phyloP scores from a whole-genome alignment of 2,888 invertebrate genomes.

The Thumatha senex region DNA sequence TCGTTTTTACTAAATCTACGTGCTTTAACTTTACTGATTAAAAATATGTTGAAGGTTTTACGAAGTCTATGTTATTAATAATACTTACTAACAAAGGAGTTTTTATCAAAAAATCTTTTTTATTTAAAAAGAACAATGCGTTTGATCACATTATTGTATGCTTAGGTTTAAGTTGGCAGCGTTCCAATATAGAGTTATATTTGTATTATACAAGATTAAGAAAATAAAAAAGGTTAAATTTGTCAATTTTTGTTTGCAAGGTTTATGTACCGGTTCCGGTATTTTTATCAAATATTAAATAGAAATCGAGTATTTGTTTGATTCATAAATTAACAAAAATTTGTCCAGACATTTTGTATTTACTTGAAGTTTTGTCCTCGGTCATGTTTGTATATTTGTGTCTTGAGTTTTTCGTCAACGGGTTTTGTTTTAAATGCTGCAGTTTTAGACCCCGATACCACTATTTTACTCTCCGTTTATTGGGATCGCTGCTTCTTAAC shows the following conservation, averaged over 20 bases:
- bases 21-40: slow-evolving; percentile 41
- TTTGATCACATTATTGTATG: slow-evolving; percentile 28
- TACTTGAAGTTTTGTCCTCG: slow-evolving; percentile 37
- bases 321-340: slow-evolving; percentile 40
- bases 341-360: slow-evolving; percentile 26
- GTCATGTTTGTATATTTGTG: slow-evolving; percentile 31
- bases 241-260: slow-evolving; percentile 12
- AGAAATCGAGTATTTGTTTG: slow-evolving; percentile 37
- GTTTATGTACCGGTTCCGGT: slow-evolving; percentile 15
- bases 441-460: slow-evolving; percentile 44
- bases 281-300: slow-evolving; percentile 15
- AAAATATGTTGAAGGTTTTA: slow-evolving; percentile 65
- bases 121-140: slow-evolving; percentile 19
- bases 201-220: slow-evolving; percentile 23
- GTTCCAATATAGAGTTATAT: slow-evolving; percentile 27
- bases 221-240: slow-evolving; percentile 13
- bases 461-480: slow-evolving; percentile 46
- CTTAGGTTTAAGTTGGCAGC: slow-evolving; percentile 29
- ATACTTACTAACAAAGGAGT: slow-evolving; percentile 40
- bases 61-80: slow-evolving; percentile 48
- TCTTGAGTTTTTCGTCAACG: slow-evolving; percentile 24
- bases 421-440: slow-evolving; percentile 25
- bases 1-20: slow-evolving; percentile 33
- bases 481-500: slow-evolving; percentile 43
- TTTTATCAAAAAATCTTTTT: slow-evolving; percentile 35